A percentile compares a stretch with the other conserved stretches of the same genome.
Conservation (phyloP, 2,797 vertebrate species). For the Pitangus sulphuratus region DNA sequence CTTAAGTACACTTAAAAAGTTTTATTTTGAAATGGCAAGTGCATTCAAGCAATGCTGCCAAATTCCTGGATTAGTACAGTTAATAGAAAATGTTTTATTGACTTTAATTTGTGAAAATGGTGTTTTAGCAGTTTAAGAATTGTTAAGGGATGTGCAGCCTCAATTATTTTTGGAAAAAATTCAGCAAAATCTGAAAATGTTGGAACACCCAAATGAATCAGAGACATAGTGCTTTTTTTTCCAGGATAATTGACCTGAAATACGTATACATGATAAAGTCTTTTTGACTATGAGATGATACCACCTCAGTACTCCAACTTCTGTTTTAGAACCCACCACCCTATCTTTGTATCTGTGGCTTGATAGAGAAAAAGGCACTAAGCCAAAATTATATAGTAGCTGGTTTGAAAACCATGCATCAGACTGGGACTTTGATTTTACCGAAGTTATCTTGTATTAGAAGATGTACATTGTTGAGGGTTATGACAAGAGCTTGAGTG, state of each 20-base stretch:
- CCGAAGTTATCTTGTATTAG: background rate
- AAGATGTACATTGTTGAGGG: background rate
- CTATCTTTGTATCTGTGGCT: background rate
- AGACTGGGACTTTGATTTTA: background rate
- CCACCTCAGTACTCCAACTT: background rate
- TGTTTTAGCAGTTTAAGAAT: background rate
- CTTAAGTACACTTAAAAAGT: background rate
- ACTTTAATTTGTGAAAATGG: background rate
- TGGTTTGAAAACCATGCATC: background rate
- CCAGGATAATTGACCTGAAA: background rate
- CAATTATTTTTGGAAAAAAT: background rate
- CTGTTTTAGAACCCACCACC: background rate
- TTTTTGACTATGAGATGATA: background rate
- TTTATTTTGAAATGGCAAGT: background rate
- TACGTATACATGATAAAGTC: background rate
- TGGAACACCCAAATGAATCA: background rate
- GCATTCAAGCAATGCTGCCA: background rate
- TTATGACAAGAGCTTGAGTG: background rate
- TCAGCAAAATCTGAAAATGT: background rate
- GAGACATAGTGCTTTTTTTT: background rate
- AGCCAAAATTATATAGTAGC: background rate
- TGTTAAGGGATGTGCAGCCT: background rate
- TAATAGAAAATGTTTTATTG: background rate
- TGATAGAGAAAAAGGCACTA: background rate
- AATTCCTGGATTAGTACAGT: constrained; percentile 6